These are phyloP conservation scores for Rhopalosiphum nymphaeae DNA, from an alignment of 2,888 invertebrate species.

Conservation along the genomic window DNA sequence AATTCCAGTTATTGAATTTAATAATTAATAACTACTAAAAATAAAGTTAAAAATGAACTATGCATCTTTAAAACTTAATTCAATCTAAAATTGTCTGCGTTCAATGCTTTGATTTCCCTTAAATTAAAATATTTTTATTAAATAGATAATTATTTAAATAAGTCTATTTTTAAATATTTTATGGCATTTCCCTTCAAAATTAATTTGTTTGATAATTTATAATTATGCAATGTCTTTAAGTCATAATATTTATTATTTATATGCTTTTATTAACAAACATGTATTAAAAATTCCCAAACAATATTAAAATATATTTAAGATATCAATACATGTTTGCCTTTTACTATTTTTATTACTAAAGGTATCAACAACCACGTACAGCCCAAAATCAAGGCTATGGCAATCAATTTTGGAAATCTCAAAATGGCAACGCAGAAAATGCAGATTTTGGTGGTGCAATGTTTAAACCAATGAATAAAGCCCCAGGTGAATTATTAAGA, in stretches of 20 bases:
- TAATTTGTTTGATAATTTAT: neutral
- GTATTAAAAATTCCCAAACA: neutral
- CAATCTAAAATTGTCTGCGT: neutral
- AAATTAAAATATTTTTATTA: neutral
- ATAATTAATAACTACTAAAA: neutral
- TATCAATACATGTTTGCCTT: neutral
- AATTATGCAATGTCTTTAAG: neutral
- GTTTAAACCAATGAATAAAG: conserved; percentile 62
- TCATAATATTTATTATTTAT: neutral
- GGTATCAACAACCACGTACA: conserved; percentile 61
- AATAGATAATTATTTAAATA: neutral
- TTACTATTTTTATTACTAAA: conserved; percentile 16
- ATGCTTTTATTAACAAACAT: neutral
- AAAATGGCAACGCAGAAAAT: conserved; percentile 61
- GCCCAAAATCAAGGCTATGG: conserved; percentile 61
- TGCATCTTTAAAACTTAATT: neutral
- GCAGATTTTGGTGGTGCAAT: conserved; percentile 61
- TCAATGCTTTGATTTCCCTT: neutral
- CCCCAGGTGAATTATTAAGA: conserved; percentile 72
- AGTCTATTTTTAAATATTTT: neutral
- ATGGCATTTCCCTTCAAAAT: conserved; percentile 13
- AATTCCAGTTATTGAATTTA: neutral
- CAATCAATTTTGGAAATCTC: conserved; percentile 61
- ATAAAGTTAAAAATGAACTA: neutral
- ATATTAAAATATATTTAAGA: neutral